phyloP scores from a whole-genome alignment of 2,888 invertebrate species.

The Spisula subtruncata region DNA sequence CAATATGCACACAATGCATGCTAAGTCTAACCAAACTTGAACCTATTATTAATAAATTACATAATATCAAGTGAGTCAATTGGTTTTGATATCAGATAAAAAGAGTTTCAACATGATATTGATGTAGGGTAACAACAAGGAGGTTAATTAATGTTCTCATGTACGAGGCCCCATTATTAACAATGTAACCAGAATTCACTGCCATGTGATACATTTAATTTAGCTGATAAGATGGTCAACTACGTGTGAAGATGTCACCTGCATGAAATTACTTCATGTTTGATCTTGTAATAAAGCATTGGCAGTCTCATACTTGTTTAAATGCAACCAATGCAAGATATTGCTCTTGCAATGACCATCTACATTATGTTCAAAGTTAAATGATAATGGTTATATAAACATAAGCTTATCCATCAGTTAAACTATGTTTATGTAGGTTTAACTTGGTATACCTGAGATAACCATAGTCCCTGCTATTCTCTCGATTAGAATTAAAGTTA shows the following conservation, averaged over 20 bases:
- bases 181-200: neutral
- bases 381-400: no score
- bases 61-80: neutral
- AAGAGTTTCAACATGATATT: neutral
- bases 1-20: neutral
- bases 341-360: no score
- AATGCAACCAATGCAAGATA: no score
- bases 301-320: no score
- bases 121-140: neutral
- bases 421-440: no score
- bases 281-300: neutral
- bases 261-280: neutral
- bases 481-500: no score
- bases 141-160: neutral
- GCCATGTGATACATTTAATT: slow-evolving; percentile 2
- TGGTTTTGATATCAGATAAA: neutral
- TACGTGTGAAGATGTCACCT: slow-evolving; percentile 16
- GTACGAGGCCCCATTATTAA: no score
- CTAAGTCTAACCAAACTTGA: neutral
- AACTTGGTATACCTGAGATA: no score
- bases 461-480: no score
- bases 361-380: no score
- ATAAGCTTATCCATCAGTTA: no score
- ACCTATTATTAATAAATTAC: neutral
- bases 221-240: neutral